phyloP scores from a whole-genome alignment of 2,797 vertebrate genomes.

The Vireo griseus region DNA sequence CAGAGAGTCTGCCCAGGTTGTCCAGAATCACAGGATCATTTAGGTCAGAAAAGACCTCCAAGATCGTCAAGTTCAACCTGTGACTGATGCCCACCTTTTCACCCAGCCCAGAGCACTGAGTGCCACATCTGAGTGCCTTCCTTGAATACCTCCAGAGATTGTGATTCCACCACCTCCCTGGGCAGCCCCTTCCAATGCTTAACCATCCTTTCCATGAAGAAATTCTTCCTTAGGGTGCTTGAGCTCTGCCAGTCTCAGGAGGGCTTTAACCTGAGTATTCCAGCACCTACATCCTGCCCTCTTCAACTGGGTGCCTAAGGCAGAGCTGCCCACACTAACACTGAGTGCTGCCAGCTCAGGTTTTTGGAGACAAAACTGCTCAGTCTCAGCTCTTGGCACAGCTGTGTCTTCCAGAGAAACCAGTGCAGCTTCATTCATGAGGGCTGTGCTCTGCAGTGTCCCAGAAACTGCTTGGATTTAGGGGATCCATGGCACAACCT shows the following conservation, averaged over 20 bases:
- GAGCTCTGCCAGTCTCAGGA: not conserved
- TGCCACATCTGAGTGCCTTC: not conserved
- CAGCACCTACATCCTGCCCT: not conserved
- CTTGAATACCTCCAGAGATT: not conserved
- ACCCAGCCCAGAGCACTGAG: not conserved
- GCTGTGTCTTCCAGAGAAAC: not conserved
- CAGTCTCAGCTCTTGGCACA: not conserved
- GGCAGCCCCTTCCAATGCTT: not conserved
- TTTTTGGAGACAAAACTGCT: not conserved
- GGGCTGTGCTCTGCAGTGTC: not conserved
- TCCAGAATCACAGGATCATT: not conserved
- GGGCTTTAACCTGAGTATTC: not conserved
- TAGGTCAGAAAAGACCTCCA: not conserved
- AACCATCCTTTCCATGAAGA: not conserved
- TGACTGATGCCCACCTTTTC: not conserved
- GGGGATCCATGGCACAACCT: accelerated
- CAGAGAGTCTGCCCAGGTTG: not conserved
- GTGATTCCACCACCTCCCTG: not conserved
- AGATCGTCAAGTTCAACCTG: not conserved
- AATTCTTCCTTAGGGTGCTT: not conserved
- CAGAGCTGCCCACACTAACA: not conserved
- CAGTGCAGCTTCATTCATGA: not conserved
- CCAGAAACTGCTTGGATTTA: not conserved
- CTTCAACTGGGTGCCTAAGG: not conserved
- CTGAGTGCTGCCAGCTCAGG: not conserved